Conservation (phyloP, 2,797 vertebrate species). For the Sitta carolinensis region DNA sequence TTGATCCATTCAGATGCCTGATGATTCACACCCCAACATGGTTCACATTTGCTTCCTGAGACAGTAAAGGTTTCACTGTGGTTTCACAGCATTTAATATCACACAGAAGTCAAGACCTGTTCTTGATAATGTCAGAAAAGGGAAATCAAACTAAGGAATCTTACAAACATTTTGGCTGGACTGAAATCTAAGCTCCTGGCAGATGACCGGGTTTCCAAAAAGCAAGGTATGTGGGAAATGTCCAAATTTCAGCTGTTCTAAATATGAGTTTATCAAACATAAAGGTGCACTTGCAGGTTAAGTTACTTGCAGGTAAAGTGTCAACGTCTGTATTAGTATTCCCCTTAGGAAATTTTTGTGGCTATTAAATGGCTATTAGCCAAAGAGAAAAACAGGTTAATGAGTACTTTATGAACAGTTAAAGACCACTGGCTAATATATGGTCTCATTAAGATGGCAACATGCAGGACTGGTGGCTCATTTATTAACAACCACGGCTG, state of each 20-base stretch:
- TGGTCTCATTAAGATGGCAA: neutral
- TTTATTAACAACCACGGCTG: neutral
- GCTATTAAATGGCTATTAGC: neutral
- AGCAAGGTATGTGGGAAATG: neutral
- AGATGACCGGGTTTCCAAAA: neutral
- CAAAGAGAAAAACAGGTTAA: conserved; percentile 1
- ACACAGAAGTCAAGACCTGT: neutral
- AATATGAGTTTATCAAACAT: neutral
- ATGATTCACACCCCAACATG: neutral
- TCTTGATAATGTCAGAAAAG: neutral
- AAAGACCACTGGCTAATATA: neutral
- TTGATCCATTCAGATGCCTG: neutral
- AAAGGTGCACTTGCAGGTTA: neutral
- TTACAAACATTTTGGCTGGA: neutral
- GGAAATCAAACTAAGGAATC: neutral
- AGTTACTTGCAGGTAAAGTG: neutral
- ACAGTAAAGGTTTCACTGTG: neutral
- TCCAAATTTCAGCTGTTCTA: neutral
- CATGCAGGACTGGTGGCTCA: neutral
- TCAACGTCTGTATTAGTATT: neutral
- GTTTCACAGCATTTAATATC: neutral
- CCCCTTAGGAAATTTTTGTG: neutral
- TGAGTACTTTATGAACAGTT: conserved; percentile 14
- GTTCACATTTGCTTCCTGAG: neutral
- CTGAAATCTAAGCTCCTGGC: neutral